A percentile compares a stretch with the other conserved stretches of the same genome.
Conservation (phyloP, 2,797 vertebrate species). For the Phyllotis vaccarum region DNA sequence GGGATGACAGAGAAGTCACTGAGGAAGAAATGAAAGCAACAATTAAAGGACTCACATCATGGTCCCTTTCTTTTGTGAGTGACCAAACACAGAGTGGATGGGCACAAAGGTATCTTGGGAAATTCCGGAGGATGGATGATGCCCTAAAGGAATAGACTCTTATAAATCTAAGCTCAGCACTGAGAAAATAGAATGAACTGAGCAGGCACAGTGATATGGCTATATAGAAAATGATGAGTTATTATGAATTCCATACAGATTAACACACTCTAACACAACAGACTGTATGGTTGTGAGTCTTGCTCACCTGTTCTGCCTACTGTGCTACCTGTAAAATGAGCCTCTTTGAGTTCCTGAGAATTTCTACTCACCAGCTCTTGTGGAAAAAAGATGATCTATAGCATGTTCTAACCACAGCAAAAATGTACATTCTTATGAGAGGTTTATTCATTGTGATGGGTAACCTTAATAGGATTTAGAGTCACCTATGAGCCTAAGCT, state of each 20-base stretch:
- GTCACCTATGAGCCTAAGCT: neutral
- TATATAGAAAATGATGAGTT: conserved; percentile 11
- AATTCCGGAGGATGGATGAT: neutral
- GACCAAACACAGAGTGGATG: neutral
- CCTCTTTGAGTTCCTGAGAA: neutral
- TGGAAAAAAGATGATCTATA: neutral
- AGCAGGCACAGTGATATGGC: neutral
- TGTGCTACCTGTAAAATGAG: neutral
- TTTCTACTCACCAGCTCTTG: neutral
- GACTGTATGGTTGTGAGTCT: neutral
- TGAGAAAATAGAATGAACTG: neutral
- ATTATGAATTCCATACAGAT: neutral
- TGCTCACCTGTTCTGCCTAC: neutral
- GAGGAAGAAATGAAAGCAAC: neutral
- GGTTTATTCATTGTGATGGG: neutral
- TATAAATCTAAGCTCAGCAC: neutral
- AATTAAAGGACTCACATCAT: neutral
- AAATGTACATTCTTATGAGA: neutral
- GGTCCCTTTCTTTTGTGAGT: neutral
- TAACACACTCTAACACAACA: neutral
- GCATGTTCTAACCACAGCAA: neutral
- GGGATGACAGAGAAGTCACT: neutral
- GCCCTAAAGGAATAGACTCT: neutral
- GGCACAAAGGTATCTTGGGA: neutral
- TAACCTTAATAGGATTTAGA: neutral